phyloP scores from a whole-genome alignment of 2,113 vertebrate genomes.

The Lophius piscatorius region DNA sequence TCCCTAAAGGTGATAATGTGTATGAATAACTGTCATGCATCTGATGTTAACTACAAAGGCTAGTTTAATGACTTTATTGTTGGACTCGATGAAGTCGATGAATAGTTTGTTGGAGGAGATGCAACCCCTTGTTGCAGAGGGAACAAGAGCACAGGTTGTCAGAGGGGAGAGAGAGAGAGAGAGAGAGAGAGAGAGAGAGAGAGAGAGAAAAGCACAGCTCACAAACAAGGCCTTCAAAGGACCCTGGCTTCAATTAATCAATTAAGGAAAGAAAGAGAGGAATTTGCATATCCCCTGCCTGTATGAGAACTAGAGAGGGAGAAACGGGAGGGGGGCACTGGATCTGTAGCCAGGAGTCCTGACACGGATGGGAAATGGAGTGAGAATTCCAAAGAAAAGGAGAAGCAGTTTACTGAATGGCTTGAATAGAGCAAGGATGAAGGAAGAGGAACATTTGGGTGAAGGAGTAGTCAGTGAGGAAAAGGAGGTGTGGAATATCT shows the following conservation, averaged over 20 bases:
- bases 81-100: slow-evolving; percentile 17
- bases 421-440: slow-evolving; percentile 70
- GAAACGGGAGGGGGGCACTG: slow-evolving; percentile 24
- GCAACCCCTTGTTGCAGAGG: slow-evolving; percentile 28
- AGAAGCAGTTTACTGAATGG: slow-evolving; percentile 79
- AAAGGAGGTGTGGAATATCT: slow-evolving; percentile 38
- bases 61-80: slow-evolving; percentile 27
- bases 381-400: slow-evolving; percentile 64
- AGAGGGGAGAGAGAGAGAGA: slow-evolving; percentile 40
- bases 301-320: slow-evolving; percentile 51
- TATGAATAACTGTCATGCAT: neutral
- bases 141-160: slow-evolving; percentile 61
- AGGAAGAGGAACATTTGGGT: slow-evolving; percentile 37
- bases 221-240: slow-evolving; percentile 78
- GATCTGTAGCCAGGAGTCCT: slow-evolving; percentile 74
- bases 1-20: neutral
- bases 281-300: slow-evolving; percentile 77
- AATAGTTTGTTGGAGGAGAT: slow-evolving; percentile 34
- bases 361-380: slow-evolving; percentile 73
- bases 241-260: slow-evolving; percentile 81
- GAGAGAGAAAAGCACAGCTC: too few relatives aligned
- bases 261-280: slow-evolving; percentile 80
- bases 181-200: slow-evolving; percentile 34
- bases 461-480: slow-evolving; percentile 49
- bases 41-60: neutral